phyloP scores from a whole-genome alignment of 1,140 invertebrate species.

The Cecropterus lyciades region DNA sequence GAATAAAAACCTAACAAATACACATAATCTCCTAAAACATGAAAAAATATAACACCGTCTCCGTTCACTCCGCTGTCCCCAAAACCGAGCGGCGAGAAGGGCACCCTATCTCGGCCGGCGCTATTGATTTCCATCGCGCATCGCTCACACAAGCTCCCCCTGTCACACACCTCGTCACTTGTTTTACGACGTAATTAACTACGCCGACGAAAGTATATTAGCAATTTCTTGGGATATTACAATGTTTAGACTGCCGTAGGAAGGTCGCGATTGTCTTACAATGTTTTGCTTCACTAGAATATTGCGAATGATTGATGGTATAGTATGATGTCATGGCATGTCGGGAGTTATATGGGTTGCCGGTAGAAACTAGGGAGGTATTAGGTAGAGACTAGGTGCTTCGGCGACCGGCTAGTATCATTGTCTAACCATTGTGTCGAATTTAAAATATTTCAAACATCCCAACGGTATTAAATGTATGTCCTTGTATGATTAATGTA shows the following conservation, averaged over 20 bases:
- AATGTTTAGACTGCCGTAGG: not conserved
- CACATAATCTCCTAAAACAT: not conserved
- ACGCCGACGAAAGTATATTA: constrained; percentile 20
- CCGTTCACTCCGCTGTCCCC: constrained; percentile 40
- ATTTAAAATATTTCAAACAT: no score
- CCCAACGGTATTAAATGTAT: no score
- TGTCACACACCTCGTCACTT: constrained; percentile 34
- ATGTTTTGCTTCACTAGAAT: no score
- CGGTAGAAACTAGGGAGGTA: no score
- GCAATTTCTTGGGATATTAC: constrained; percentile 1
- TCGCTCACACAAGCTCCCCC: constrained; percentile 43
- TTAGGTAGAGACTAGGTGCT: no score
- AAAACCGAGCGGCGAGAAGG: constrained; percentile 55
- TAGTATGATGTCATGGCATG: no score
- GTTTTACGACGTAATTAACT: constrained; percentile 33
- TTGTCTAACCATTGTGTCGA: no score
- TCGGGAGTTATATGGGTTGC: no score
- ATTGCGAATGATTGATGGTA: no score
- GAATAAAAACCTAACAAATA: no score
- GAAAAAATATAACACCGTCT: not conserved
- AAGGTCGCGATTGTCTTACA: not conserved
- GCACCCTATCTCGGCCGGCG: constrained; percentile 52
- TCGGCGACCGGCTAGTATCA: no score
- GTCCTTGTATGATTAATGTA: no score
- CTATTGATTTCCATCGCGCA: constrained; percentile 73